A percentile compares a stretch with the other conserved stretches of the same genome.
Conservation (phyloP, 2,888 invertebrate genomes). For the Lasioglossum calceatum region DNA sequence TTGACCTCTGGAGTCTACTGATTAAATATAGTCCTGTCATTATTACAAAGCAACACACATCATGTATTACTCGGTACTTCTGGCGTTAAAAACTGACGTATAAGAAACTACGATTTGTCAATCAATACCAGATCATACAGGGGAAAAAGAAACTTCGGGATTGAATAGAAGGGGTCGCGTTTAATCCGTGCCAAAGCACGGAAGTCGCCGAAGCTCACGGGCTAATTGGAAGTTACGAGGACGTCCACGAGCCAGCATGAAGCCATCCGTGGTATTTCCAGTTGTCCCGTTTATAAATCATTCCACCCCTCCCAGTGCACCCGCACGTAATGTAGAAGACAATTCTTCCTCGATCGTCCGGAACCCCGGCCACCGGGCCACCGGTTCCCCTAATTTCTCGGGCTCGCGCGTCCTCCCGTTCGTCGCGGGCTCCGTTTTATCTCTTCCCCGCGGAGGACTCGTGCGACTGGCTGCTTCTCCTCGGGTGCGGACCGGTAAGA, state of each 20-base stretch:
- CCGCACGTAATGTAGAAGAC: slow-evolving; percentile 60
- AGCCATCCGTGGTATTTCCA: slow-evolving; percentile 65
- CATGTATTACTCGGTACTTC: no score
- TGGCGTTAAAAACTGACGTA: no score
- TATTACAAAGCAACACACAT: no score
- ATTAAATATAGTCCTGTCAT: no score
- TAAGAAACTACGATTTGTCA: neutral
- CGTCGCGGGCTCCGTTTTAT: neutral
- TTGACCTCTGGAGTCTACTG: no score
- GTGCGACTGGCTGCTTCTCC: slow-evolving; percentile 32
- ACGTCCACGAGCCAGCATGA: slow-evolving; percentile 59
- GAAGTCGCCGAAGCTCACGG: slow-evolving; percentile 55
- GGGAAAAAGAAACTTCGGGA: neutral
- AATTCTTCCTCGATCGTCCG: slow-evolving; percentile 54
- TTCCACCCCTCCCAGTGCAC: slow-evolving; percentile 49
- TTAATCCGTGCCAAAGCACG: slow-evolving; percentile 55
- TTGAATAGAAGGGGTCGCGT: neutral
- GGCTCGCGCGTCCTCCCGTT: slow-evolving; percentile 15
- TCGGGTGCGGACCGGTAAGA: slow-evolving; percentile 39
- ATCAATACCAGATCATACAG: neutral
- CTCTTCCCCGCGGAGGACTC: neutral
- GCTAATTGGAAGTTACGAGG: slow-evolving; percentile 71
- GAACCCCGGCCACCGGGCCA: neutral
- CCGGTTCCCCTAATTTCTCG: neutral
- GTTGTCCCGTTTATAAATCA: slow-evolving; percentile 70